A percentile compares a stretch with the other conserved stretches of the same genome.
These are phyloP conservation scores for Oreohelix idahoensis DNA, from an alignment of 1,140 invertebrate species.

Conservation along the genomic window DNA sequence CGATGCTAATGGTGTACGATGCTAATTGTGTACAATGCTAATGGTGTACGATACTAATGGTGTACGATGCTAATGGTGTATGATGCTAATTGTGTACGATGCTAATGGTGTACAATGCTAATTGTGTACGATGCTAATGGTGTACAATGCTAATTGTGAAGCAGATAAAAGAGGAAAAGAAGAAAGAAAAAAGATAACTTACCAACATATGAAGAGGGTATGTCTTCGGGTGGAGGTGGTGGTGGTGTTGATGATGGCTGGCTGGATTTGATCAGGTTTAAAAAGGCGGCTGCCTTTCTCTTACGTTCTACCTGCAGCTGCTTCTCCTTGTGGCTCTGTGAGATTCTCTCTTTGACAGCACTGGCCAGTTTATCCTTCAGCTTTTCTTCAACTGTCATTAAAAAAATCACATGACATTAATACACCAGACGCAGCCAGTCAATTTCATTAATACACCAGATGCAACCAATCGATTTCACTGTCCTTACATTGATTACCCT, in stretches of 20 bases:
- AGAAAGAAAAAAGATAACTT: background rate
- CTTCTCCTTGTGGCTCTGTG: conserved; percentile 77
- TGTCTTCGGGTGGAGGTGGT: conserved; percentile 20
- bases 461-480: background rate
- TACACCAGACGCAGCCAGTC: too few species aligned
- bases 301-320: conserved; percentile 83
- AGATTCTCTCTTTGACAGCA: conserved; percentile 78
- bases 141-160: too few species aligned
- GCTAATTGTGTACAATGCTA: too few species aligned
- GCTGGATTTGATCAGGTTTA: conserved; percentile 69
- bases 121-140: too few species aligned
- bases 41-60: too few species aligned
- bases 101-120: too few species aligned
- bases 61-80: too few species aligned
- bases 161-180: too few species aligned
- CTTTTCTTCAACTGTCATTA: conserved; percentile 77
- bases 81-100: too few species aligned
- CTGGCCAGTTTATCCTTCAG: conserved; percentile 79
- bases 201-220: conserved; percentile 14
- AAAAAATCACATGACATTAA: too few species aligned
- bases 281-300: conserved; percentile 75
- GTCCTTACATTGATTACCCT: background rate
- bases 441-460: too few species aligned
- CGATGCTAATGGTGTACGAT: too few species aligned
- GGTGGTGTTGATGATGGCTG: conserved; percentile 43